These are phyloP conservation scores for Propsilocerus akamusi DNA, from an alignment of 1,140 invertebrate genomes.

Conservation along the genomic window DNA sequence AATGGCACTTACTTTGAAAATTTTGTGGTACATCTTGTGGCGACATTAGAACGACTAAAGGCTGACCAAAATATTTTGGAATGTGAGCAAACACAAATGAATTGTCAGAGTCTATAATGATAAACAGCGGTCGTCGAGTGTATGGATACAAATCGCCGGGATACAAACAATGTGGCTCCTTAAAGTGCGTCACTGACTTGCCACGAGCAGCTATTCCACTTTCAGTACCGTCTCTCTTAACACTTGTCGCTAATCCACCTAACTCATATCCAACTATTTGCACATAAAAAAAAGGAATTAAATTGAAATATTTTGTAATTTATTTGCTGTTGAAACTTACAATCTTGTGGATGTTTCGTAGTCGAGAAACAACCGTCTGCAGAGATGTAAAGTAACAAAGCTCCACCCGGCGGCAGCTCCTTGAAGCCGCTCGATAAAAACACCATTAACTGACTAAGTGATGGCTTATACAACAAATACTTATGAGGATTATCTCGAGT, in stretches of 20 bases:
- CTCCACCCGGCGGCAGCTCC: conserved; percentile 80
- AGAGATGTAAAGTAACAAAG: conserved; percentile 81
- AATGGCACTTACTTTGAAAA: conserved; percentile 45
- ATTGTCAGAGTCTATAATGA: conserved; percentile 91
- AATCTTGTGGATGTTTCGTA: conserved; percentile 73
- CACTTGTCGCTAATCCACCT: conserved; percentile 68
- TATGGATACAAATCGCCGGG: conserved; percentile 86
- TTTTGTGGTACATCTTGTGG: conserved; percentile 72
- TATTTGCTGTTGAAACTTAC: conserved; percentile 37
- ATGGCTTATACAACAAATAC: conserved; percentile 90
- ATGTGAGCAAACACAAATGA: conserved; percentile 87
- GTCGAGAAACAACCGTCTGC: conserved; percentile 83
- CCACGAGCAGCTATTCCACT: conserved; percentile 26
- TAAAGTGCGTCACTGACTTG: conserved; percentile 43
- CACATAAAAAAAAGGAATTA: conserved; percentile 6
- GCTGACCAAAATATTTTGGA: conserved; percentile 83
- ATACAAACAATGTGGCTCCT: conserved; percentile 76
- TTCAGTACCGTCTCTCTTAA: conserved; percentile 41
- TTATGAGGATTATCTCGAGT: conserved; percentile 91
- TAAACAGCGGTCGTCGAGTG: conserved; percentile 77
- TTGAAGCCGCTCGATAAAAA: conserved; percentile 89
- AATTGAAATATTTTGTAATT: not conserved
- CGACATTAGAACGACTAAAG: conserved; percentile 86
- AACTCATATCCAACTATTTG: conserved; percentile 73
- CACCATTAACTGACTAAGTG: conserved; percentile 81